phyloP scores from a whole-genome alignment of 2,113 vertebrate species.

The Seriola quinqueradiata region DNA sequence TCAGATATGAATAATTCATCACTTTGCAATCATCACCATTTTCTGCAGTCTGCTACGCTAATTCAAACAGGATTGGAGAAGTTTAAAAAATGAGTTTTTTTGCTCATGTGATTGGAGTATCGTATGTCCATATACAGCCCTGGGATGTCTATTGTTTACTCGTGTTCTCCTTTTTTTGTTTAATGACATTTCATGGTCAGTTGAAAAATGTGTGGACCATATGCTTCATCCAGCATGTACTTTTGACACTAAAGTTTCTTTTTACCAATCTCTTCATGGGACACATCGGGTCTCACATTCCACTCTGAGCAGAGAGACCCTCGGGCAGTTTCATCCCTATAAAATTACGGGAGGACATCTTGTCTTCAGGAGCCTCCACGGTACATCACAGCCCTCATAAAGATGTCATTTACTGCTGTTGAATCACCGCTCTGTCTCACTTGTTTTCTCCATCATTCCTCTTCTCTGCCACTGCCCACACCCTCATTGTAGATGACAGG shows the following conservation, averaged over 20 bases:
- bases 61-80: slow-evolving; percentile 21
- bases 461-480: slow-evolving; percentile 29
- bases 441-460: slow-evolving; percentile 52
- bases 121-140: not conserved
- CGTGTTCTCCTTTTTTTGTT: slow-evolving; percentile 21
- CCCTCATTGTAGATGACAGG: slow-evolving; percentile 41
- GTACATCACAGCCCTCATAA: slow-evolving; percentile 60
- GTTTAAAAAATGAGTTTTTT: slow-evolving; percentile 19
- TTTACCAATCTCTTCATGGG: slow-evolving; percentile 24
- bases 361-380: slow-evolving; percentile 24
- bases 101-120: not conserved
- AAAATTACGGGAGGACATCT: slow-evolving; percentile 53
- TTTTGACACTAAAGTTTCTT: slow-evolving; percentile 15
- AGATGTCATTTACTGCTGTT: slow-evolving; percentile 73
- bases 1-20: slow-evolving; percentile 44
- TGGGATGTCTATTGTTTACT: slow-evolving; percentile 25
- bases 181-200: slow-evolving; percentile 29
- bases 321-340: slow-evolving; percentile 41
- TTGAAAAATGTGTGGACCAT: slow-evolving; percentile 49
- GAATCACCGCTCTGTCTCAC: slow-evolving; percentile 70
- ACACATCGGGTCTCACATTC: slow-evolving; percentile 24
- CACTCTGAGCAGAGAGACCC: slow-evolving; percentile 36
- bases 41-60: not conserved
- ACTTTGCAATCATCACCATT: not conserved
- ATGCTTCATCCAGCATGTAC: slow-evolving; percentile 7